phyloP scores from a whole-genome alignment of 1,140 invertebrate species.

The fruit fly (Drosophila melanogaster) region Release_6_plus_ISO1_MT NT_033777.3:5979501-5980000 shows the following conservation, averaged over 20 bases:
- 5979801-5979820: conserved; percentile 30
- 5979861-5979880: conserved; percentile 50
- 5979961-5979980: conserved; percentile 61
- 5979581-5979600: conserved; percentile 35
- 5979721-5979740: conserved; percentile 75
- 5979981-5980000: conserved; percentile 51
- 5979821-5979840: conserved; percentile 81
- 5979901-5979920: conserved; percentile 83
- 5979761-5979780: conserved; percentile 57
- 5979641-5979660: conserved; percentile 63
- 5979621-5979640: conserved; percentile 40
- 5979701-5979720: conserved; percentile 29
- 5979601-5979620: conserved; percentile 73
- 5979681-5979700: conserved; percentile 18
- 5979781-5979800: background rate
- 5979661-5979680: conserved; percentile 67
- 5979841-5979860: conserved; percentile 74
- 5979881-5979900: conserved; percentile 80
- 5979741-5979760: conserved; percentile 79
- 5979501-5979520: too few species aligned
- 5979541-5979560: conserved; percentile 6
- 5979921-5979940: conserved; percentile 68
- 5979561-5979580: conserved; percentile 22
- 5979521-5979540: too few species aligned
- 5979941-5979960: conserved; percentile 83